Conservation (phyloP, 2,888 invertebrate genomes). For the Oegoconia quadripuncta region DNA sequence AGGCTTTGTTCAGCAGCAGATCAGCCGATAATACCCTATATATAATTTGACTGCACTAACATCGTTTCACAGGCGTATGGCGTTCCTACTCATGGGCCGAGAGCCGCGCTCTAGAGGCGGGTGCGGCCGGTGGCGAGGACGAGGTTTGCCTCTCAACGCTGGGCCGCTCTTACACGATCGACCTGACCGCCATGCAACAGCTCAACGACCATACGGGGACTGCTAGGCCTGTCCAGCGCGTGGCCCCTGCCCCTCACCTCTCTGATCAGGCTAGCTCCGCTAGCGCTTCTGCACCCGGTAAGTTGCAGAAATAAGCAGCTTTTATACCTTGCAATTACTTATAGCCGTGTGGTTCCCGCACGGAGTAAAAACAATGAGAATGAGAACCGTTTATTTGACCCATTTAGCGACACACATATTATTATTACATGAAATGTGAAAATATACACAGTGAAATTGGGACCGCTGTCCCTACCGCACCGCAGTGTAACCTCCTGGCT, state of each 20-base stretch:
- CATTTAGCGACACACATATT: too few relatives aligned
- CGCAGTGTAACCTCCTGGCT: too few relatives aligned
- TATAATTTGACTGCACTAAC: too few relatives aligned
- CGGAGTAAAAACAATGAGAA: too few relatives aligned
- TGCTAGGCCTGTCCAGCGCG: slow-evolving; percentile 93
- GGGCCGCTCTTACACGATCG: slow-evolving; percentile 96
- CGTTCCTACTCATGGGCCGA: slow-evolving; percentile 96
- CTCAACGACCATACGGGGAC: slow-evolving; percentile 99
- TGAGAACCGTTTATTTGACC: too few relatives aligned
- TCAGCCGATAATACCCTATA: too few relatives aligned
- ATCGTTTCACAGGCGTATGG: slow-evolving; percentile 82
- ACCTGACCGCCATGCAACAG: slow-evolving; percentile 98
- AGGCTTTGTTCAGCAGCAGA: too few relatives aligned
- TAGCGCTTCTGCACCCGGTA: slow-evolving; percentile 33
- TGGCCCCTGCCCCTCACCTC: slow-evolving; percentile 71
- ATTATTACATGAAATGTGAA: too few relatives aligned
- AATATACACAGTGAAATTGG: too few relatives aligned
- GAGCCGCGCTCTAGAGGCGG: slow-evolving; percentile 96
- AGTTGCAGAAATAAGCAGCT: background rate
- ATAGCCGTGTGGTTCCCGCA: too few relatives aligned
- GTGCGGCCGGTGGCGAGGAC: slow-evolving; percentile 95
- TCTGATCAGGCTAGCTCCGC: slow-evolving; percentile 28
- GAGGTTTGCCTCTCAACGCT: slow-evolving; percentile 95
- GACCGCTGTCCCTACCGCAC: too few relatives aligned
- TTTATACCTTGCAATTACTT: too few relatives aligned